Conservation (phyloP, 2,888 invertebrate genomes). For the Pseudoips prasinana region DNA sequence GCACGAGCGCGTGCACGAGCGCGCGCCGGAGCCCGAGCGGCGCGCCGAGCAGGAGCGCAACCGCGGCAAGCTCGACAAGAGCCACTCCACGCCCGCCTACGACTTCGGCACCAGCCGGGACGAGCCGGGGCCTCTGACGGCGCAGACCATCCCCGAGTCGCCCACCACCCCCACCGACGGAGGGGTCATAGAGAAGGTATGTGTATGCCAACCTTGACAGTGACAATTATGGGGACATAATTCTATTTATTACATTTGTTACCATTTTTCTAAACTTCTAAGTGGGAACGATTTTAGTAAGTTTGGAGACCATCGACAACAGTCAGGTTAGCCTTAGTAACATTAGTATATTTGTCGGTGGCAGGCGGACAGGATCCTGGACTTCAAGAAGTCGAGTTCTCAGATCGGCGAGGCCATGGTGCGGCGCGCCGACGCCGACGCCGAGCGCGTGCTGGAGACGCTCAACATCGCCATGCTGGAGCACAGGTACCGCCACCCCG, state of each 20-base stretch:
- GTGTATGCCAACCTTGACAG: too few relatives aligned
- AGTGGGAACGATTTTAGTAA: too few relatives aligned
- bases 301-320: too few relatives aligned
- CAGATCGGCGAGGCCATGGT: conserved; percentile 61
- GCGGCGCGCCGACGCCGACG: conserved; percentile 20
- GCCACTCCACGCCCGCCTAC: conserved; percentile 91
- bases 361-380: too few relatives aligned
- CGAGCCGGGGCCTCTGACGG: conserved; percentile 33
- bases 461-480: conserved; percentile 58
- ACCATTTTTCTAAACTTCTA: too few relatives aligned
- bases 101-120: conserved; percentile 75
- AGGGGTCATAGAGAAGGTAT: not conserved
- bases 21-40: conserved; percentile 7
- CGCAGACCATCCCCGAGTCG: conserved; percentile 62
- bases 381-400: conserved; percentile 56
- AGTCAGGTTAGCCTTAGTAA: too few relatives aligned
- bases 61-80: conserved; percentile 85
- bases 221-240: too few relatives aligned
- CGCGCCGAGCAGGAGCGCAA: conserved; percentile 20
- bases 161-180: conserved; percentile 45
- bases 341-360: too few relatives aligned
- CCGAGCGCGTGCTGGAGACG: conserved; percentile 49
- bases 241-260: too few relatives aligned
- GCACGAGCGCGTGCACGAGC: conserved; percentile 22
- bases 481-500: too few relatives aligned